A percentile compares a stretch with the other conserved stretches of the same genome.
Evolutionary conservation across 2,113 vertebrate species (phyloP).

Genomic region (Stercorarius parasiticus): DNA sequence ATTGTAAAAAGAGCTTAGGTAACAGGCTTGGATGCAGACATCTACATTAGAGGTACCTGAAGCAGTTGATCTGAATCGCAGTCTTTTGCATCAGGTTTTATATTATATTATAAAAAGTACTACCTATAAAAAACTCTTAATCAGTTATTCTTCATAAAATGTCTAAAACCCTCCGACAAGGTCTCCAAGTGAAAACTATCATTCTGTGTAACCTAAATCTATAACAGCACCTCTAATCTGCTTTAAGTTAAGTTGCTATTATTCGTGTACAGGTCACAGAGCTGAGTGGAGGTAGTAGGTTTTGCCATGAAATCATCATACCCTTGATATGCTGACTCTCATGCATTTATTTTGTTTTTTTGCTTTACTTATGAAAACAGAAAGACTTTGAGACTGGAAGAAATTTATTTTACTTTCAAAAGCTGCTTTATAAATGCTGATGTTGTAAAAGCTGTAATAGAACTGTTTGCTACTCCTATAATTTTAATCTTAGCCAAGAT

Average conservation of each 20-base stretch:
- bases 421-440: not conserved
- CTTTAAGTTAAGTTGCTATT: not conserved
- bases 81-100: not conserved
- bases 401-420: not conserved
- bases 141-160: not conserved
- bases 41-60: not conserved
- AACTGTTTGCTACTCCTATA: not conserved
- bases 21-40: not conserved
- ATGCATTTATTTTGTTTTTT: not conserved
- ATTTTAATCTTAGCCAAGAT: not conserved
- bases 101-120: not conserved
- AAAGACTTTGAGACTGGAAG: not conserved
- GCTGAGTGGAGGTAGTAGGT: not conserved
- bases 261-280: not conserved
- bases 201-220: not conserved
- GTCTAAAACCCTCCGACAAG: not conserved
- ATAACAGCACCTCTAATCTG: not conserved
- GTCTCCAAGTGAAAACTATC: not conserved
- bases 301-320: not conserved
- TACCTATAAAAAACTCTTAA: not conserved
- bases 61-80: not conserved
- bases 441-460: not conserved
- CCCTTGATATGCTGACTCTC: not conserved
- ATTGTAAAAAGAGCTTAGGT: not conserved
- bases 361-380: not conserved